These are phyloP conservation scores for Leptura quadrifasciata DNA, from an alignment of 2,888 invertebrate species.

Conservation along the genomic window DNA sequence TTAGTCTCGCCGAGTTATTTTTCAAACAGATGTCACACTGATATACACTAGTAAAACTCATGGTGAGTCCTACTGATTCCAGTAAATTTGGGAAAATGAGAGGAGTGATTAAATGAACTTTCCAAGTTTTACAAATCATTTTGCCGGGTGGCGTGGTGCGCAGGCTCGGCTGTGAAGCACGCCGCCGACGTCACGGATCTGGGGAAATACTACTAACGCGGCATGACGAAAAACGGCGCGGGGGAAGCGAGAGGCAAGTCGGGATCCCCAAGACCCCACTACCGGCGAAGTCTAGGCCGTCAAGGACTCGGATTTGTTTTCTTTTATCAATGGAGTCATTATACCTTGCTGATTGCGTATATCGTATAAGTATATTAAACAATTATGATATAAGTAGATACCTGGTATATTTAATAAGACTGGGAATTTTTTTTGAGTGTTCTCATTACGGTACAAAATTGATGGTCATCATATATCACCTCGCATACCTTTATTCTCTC, in stretches of 20 bases:
- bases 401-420: no score
- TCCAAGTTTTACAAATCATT: constrained; percentile 59
- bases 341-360: neutral
- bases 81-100: constrained; percentile 56
- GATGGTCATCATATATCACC: neutral
- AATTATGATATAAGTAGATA: neutral
- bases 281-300: neutral
- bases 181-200: constrained; percentile 43
- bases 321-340: constrained; percentile 21
- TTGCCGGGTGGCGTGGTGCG: constrained; percentile 51
- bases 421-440: neutral
- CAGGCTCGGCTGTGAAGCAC: constrained; percentile 37
- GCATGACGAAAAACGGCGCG: neutral
- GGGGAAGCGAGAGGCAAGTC: constrained; percentile 28
- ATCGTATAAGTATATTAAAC: neutral
- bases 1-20: constrained; percentile 44
- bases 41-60: constrained; percentile 48
- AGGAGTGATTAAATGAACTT: constrained; percentile 60
- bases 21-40: constrained; percentile 48
- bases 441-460: neutral
- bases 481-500: no score
- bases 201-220: constrained; percentile 46
- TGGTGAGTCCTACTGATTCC: constrained; percentile 48
- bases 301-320: constrained; percentile 22
- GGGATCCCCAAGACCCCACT: constrained; percentile 51